Evolutionary conservation across 2,888 invertebrate genomes (phyloP).

Genomic region (Ligdia adustata): DNA sequence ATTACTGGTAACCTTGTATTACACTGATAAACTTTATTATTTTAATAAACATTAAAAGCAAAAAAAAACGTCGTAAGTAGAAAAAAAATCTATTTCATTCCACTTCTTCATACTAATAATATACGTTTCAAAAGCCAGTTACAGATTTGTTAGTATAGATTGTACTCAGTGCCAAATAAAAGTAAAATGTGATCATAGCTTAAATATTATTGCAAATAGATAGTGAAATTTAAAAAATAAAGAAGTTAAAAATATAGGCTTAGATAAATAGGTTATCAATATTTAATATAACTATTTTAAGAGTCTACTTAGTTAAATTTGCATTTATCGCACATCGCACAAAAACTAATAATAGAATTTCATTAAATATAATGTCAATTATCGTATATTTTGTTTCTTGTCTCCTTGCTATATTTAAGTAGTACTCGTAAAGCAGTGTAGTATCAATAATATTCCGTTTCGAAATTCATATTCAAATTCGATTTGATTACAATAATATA

Average conservation of each 20-base stretch:
- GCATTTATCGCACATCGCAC: slow-evolving; percentile 24
- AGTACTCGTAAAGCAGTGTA: too few relatives aligned
- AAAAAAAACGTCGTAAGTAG: too few relatives aligned
- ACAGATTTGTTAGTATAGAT: too few relatives aligned
- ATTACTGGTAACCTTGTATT: too few relatives aligned
- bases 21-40: too few relatives aligned
- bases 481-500: too few relatives aligned
- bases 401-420: neutral
- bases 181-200: slow-evolving; percentile 31
- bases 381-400: neutral
- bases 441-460: too few relatives aligned
- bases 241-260: neutral
- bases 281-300: neutral
- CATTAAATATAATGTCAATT: neutral
- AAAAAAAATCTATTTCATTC: too few relatives aligned
- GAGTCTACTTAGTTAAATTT: neutral
- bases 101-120: too few relatives aligned
- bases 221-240: neutral
- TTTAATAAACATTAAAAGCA: too few relatives aligned
- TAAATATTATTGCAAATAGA: neutral
- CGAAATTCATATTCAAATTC: too few relatives aligned
- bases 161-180: slow-evolving; percentile 37
- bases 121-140: too few relatives aligned
- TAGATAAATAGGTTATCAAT: neutral
- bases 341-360: neutral